Base-by-base conservation (phyloP, 1,140 invertebrate species). In the Andrena cerasifolii region DNA sequence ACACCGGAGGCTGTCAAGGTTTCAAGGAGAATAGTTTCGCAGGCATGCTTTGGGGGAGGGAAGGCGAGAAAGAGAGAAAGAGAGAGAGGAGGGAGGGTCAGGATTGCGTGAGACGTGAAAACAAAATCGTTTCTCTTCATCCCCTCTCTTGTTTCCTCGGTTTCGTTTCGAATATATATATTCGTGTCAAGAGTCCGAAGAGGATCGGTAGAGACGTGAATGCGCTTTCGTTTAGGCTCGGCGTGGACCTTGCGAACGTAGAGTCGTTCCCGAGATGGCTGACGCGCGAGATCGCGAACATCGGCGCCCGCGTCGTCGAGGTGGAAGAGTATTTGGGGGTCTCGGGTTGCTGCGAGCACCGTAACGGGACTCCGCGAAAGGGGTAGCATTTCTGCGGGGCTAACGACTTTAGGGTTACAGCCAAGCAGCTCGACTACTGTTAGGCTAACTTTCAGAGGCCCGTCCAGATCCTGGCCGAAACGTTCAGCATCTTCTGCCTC, bases 201-300 rank as follows among this genome's bases (percentile, higher is more conserved):
- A 70, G 67, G 54, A 70, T 70, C 67, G 40, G 21, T 28, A 10
- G 65, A 24, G 21, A n/a, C 36, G 31, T 24, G 31, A 36, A 31
- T 31, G 5, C 31, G 40, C 4, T 28, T 14, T 16, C 21, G 58
- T 40, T 40, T 40, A 71, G 58, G 75, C 75, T 71, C 66, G 14
- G 16, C 36, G 51, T 63, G 73, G 80, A 84, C 82, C 82, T 84
- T 84, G 82, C 82, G 82, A 84, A 45, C 75, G 79, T 77, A 61
- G 71, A 78, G 49, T 26, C 62, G 58, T 58, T 40, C 36, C 47
- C 61, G 40, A 31, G 59, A 76, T 61, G 26, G 45, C 18, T 62
- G 33, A 81, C 65, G 47, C 63, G 40, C 28, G 43, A 82, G 61
- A 78, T 82, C 63, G 79, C 58, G 66, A 40, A 49, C n/a, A n/a